Percentiles rank a stretch among this genome's conserved stretches.
These are phyloP conservation scores for Blastobasis lacticolella DNA, from an alignment of 2,888 invertebrate species.

Conservation along the genomic window DNA sequence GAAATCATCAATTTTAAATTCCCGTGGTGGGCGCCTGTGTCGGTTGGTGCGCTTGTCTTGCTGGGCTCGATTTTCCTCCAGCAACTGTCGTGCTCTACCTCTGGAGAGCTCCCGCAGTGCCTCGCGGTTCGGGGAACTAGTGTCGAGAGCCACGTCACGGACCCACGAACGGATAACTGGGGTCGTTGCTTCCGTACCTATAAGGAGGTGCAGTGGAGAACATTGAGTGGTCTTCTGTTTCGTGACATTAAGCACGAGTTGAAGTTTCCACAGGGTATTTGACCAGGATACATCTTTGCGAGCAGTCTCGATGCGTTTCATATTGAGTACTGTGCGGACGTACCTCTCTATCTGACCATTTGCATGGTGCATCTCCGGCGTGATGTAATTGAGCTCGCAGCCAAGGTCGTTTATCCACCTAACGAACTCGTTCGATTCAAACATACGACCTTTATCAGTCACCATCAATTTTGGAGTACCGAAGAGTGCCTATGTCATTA, in stretches of 20 bases:
- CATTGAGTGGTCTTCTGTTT: conserved; percentile 1
- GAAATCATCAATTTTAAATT: neutral
- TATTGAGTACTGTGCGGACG: conserved; percentile 5
- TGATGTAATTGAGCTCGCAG: conserved; percentile 4
- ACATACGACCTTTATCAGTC: conserved; percentile 5
- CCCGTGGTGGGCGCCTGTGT: neutral
- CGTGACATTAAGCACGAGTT: conserved; percentile 5
- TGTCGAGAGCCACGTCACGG: neutral
- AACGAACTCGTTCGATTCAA: neutral
- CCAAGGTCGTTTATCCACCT: conserved; percentile 4
- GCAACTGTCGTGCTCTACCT: neutral
- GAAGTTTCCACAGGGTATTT: conserved; percentile 5
- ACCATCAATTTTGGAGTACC: conserved; percentile 3
- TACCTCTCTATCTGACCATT: conserved; percentile 9
- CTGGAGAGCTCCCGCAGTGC: neutral
- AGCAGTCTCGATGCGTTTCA: conserved; percentile 5
- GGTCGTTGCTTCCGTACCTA: neutral
- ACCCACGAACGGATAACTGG: neutral
- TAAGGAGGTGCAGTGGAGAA: conserved; percentile 2
- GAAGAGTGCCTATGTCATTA: neutral
- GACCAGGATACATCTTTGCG: conserved; percentile 2
- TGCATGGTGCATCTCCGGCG: conserved; percentile 7
- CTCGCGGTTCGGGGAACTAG: neutral
- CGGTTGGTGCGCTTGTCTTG: neutral
- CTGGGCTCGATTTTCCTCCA: neutral